These are phyloP conservation scores for Cephalopachus bancanus DNA, from an alignment of 2,797 vertebrate genomes.

Conservation along the genomic window DNA sequence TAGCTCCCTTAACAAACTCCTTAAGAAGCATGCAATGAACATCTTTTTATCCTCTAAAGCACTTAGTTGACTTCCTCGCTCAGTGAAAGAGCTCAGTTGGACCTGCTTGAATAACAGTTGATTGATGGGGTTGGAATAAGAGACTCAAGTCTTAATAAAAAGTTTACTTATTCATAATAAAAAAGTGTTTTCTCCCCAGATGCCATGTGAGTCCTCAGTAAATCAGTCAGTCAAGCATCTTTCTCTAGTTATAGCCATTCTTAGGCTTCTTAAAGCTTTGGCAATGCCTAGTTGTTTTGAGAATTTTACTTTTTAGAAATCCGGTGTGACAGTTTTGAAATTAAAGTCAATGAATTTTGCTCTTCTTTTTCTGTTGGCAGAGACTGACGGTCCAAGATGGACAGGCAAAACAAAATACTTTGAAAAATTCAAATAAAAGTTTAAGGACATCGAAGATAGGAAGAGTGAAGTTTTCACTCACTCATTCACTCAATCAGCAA, in stretches of 20 bases:
- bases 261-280: slow-evolving; percentile 20
- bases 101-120: neutral
- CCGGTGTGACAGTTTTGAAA: slow-evolving; percentile 50
- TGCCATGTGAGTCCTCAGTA: neutral
- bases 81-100: neutral
- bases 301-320: slow-evolving; percentile 69
- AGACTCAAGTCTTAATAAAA: neutral
- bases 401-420: slow-evolving; percentile 53
- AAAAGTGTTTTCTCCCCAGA: neutral
- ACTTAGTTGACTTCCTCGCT: neutral
- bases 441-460: neutral
- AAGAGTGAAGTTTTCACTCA: neutral
- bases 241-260: neutral
- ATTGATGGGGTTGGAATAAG: neutral
- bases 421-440: neutral
- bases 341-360: slow-evolving; percentile 65
- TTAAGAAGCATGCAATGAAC: neutral
- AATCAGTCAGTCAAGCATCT: neutral
- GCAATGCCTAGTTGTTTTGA: slow-evolving; percentile 21
- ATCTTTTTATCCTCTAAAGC: neutral
- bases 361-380: slow-evolving; percentile 47
- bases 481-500: neutral
- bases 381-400: slow-evolving; percentile 24
- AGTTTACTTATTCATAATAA: neutral
- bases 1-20: neutral